Evolutionary conservation across 1,140 invertebrate genomes (phyloP).

Genomic region (Drosophila bifasciata): DNA sequence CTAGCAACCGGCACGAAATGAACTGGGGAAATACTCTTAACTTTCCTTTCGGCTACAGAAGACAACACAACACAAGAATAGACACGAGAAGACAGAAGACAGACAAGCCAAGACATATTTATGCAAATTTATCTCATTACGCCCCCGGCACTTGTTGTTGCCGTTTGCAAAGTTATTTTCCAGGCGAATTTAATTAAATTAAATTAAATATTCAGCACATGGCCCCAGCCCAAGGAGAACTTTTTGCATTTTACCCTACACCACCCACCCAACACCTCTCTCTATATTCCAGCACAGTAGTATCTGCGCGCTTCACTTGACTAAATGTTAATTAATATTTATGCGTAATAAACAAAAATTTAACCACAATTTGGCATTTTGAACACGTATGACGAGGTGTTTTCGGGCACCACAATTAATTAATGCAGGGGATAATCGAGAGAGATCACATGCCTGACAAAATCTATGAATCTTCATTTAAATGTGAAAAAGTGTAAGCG

Average conservation of each 20-base stretch:
- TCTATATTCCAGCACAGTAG: background rate
- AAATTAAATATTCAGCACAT: constrained; percentile 79
- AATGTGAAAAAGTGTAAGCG: no score
- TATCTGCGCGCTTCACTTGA: constrained; percentile 12
- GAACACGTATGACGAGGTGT: constrained; percentile 43
- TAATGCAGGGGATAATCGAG: constrained; percentile 6
- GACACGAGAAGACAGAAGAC: constrained; percentile 9
- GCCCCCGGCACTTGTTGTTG: constrained; percentile 39
- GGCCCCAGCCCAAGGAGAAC: constrained; percentile 41
- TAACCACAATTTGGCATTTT: constrained; percentile 43
- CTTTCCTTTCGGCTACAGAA: constrained; percentile 56
- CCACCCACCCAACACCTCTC: no score
- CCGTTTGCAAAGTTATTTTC: constrained; percentile 75
- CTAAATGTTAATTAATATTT: constrained; percentile 60
- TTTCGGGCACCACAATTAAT: constrained; percentile 18
- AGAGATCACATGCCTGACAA: background rate
- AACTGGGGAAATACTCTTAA: constrained; percentile 24
- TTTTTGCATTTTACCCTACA: constrained; percentile 3
- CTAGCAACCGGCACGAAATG: constrained; percentile 7
- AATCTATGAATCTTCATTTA: no score
- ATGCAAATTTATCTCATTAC: constrained; percentile 82
- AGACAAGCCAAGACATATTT: constrained; percentile 63
- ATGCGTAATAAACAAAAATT: constrained; percentile 29
- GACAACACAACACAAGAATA: constrained; percentile 7
- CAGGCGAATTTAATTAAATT: constrained; percentile 79